Conservation (phyloP, 2,797 vertebrate species). For the Acridotheres tristis region DNA sequence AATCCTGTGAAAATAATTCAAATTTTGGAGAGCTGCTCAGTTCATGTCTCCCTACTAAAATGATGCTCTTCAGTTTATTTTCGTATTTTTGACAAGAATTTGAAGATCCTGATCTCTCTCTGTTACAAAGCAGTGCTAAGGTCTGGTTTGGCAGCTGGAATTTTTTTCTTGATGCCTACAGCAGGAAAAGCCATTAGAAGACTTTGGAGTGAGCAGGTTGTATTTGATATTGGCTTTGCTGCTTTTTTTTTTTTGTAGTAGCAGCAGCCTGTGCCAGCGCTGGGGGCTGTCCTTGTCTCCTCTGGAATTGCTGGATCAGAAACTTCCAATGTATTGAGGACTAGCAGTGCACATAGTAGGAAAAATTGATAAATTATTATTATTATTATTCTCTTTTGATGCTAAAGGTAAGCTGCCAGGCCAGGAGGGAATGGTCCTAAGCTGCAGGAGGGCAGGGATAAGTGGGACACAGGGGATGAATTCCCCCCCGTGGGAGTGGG, state of each 20-base stretch:
- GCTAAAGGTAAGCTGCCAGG: background rate
- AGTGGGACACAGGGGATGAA: background rate
- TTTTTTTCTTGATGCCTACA: background rate
- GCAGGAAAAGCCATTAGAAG: background rate
- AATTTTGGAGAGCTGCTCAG: background rate
- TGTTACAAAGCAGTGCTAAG: background rate
- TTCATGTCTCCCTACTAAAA: accelerated
- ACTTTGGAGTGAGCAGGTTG: background rate
- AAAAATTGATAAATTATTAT: accelerated
- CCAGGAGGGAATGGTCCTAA: background rate
- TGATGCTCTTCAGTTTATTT: background rate
- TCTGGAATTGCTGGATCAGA: background rate
- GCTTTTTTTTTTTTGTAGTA: background rate
- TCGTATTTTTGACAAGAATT: background rate
- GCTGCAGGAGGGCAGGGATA: background rate
- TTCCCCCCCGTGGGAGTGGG: background rate
- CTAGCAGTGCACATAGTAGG: background rate
- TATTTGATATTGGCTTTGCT: background rate
- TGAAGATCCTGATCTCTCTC: accelerated
- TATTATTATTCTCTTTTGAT: background rate
- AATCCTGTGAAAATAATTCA: background rate
- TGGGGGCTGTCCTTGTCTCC: background rate
- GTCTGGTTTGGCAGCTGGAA: background rate
- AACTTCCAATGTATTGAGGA: background rate
- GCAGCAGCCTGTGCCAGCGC: background rate